Base-by-base conservation (phyloP, 2,888 invertebrate genomes). In the Galeopsomyia nigrocyanea region DNA sequence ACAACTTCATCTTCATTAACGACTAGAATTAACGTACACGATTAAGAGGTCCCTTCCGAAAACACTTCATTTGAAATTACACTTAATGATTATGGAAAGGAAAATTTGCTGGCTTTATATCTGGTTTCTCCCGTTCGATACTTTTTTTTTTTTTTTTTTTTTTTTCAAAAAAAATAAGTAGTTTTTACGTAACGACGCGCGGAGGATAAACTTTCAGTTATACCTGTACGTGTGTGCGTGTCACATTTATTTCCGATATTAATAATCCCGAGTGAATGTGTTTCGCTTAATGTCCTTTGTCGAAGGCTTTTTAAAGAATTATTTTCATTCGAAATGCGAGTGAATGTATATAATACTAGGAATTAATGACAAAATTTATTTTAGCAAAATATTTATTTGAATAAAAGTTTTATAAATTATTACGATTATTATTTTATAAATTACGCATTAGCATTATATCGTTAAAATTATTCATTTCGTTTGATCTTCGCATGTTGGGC, bases 41-140 rank as follows among this genome's bases (percentile, higher is more conserved):
- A 9, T 22, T 10, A 61, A 7, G n/a, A 19, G 7, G 16, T 53
- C 17, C 2, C 63, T 64, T 39, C 22, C 19, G 31, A 14, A 46
- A 10, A 22, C 46, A 7, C 47, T 39, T 31, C 58, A 39, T 39
- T 39, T 39, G 39, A 39, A 39, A 39, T 39, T 39, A 7, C 13
- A 31, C 22, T 46, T 46, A 50, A 58, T 19, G 47, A 56, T 61
- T 56, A 13, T n/a, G 50, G 31, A 39, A n/a, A 60, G 19, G 46
- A 51, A 39, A 50, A 64, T 70, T 57, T 58, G 14, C 57, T 39
- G 62, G 31, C 64, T 47, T 64, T 64, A 58, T 57, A 63, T 58
- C 39, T 47, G 22, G 51, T 63, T 64, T 64, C 69, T 63, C 57
- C 17, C 7, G 17, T 26, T 26, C 39, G 10, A 22, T 71, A 16